These are phyloP conservation scores for Perca schrenkii DNA, from an alignment of 2,113 vertebrate genomes.

Conservation along the genomic window DNA sequence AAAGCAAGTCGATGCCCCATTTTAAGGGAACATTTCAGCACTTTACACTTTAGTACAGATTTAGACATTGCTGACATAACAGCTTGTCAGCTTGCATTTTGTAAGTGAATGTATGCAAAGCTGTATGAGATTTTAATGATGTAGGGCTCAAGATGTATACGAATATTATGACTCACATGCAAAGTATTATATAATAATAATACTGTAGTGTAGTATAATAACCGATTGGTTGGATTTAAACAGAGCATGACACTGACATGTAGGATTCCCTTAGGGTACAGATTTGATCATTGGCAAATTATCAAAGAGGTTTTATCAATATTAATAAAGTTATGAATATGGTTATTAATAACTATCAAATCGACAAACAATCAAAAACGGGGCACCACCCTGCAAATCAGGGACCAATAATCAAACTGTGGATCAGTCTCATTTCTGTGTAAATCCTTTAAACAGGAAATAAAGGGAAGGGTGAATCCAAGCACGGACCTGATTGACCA, in stretches of 20 bases:
- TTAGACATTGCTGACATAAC: constrained; percentile 38
- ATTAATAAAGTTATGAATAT: too few relatives aligned
- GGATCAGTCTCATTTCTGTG: too few relatives aligned
- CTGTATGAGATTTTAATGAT: constrained; percentile 2
- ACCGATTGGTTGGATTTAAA: not conserved
- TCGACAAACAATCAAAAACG: too few relatives aligned
- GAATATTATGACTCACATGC: not conserved
- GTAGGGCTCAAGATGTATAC: not conserved
- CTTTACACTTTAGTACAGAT: constrained; percentile 21
- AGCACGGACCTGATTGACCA: too few relatives aligned
- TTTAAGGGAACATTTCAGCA: constrained; percentile 36
- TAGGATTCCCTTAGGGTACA: too few relatives aligned
- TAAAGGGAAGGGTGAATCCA: too few relatives aligned
- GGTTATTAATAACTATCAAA: too few relatives aligned
- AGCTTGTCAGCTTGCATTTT: constrained; percentile 39
- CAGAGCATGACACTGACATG: not conserved
- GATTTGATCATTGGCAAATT: too few relatives aligned
- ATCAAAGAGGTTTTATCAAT: too few relatives aligned
- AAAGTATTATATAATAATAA: not conserved
- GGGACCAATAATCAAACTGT: too few relatives aligned
- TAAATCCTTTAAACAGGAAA: too few relatives aligned
- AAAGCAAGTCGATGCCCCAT: constrained; percentile 22
- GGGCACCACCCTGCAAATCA: too few relatives aligned
- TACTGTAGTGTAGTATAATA: not conserved
- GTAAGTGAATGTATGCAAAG: constrained; percentile 5